Percentiles rank a stretch among this genome's conserved stretches.
phyloP scores from a whole-genome alignment of 2,113 vertebrate genomes.

The Mastomys natalensis region DNA sequence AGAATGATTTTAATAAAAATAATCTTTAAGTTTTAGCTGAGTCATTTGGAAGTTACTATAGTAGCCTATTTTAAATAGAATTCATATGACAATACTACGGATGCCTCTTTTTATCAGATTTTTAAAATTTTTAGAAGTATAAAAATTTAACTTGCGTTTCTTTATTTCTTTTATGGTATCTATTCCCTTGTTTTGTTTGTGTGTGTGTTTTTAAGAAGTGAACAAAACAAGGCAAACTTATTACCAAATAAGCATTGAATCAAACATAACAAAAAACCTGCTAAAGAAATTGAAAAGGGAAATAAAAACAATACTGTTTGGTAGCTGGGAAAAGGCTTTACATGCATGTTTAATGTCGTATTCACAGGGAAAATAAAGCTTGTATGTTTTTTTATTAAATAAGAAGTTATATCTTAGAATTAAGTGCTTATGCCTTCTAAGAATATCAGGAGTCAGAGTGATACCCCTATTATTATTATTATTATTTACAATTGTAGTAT shows the following conservation, averaged over 20 bases:
- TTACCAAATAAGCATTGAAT: slow-evolving; percentile 28
- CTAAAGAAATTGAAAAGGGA: slow-evolving; percentile 17
- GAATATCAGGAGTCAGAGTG: not conserved
- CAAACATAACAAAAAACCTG: slow-evolving; percentile 20
- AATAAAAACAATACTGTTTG: not conserved
- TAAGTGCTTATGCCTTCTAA: not conserved
- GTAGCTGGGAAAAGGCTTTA: not conserved
- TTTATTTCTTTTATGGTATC: slow-evolving; percentile 26
- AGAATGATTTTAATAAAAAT: slow-evolving; percentile 31
- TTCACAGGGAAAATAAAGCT: slow-evolving; percentile 9
- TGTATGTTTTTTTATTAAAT: not conserved
- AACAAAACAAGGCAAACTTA: slow-evolving; percentile 10
- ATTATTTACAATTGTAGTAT: not conserved
- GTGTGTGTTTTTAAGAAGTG: not conserved
- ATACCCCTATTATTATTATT: not conserved
- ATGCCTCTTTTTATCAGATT: not conserved
- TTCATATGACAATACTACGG: slow-evolving; percentile 11
- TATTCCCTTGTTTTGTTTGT: not conserved
- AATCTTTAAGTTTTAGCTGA: not conserved
- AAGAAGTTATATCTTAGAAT: slow-evolving; percentile 6
- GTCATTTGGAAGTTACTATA: slow-evolving; percentile 12
- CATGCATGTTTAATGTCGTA: not conserved
- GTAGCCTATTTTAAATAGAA: slow-evolving; percentile 22
- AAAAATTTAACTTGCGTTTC: slow-evolving; percentile 44
- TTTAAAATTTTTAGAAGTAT: not conserved